phyloP scores from a whole-genome alignment of 2,113 vertebrate genomes.

The Lutjanus erythropterus region DNA sequence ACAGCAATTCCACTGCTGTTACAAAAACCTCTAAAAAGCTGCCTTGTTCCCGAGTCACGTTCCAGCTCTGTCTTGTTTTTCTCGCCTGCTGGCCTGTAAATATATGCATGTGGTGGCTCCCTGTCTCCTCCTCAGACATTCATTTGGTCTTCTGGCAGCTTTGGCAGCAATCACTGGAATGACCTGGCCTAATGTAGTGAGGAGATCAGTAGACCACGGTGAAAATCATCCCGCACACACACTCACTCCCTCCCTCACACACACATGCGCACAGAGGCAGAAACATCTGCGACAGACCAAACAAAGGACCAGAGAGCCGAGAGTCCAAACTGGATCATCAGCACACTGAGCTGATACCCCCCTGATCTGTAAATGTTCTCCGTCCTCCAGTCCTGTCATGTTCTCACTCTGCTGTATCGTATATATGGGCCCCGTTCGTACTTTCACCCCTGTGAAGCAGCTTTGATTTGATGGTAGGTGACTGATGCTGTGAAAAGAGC shows the following conservation, averaged over 20 bases:
- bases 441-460: conserved; percentile 23
- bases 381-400: background rate
- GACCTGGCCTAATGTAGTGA: conserved; percentile 60
- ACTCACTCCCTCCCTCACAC: background rate
- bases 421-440: background rate
- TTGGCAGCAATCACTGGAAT: conserved; percentile 54
- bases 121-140: conserved; percentile 38
- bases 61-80: conserved; percentile 13
- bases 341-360: conserved; percentile 10
- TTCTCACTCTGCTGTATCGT: background rate
- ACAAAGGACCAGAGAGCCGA: conserved; percentile 41
- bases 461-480: conserved; percentile 56
- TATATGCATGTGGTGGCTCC: conserved; percentile 21
- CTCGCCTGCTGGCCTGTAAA: conserved; percentile 20
- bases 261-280: conserved; percentile 26
- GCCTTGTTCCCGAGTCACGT: background rate
- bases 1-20: background rate
- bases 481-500: conserved; percentile 57
- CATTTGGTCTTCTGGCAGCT: conserved; percentile 44
- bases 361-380: background rate
- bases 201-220: conserved; percentile 55
- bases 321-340: conserved; percentile 25
- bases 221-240: conserved; percentile 26
- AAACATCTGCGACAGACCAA: conserved; percentile 46
- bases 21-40: background rate